A percentile compares a stretch with the other conserved stretches of the same genome.
Conservation (phyloP, 2,113 vertebrate genomes). For the Aegypius monachus region DNA sequence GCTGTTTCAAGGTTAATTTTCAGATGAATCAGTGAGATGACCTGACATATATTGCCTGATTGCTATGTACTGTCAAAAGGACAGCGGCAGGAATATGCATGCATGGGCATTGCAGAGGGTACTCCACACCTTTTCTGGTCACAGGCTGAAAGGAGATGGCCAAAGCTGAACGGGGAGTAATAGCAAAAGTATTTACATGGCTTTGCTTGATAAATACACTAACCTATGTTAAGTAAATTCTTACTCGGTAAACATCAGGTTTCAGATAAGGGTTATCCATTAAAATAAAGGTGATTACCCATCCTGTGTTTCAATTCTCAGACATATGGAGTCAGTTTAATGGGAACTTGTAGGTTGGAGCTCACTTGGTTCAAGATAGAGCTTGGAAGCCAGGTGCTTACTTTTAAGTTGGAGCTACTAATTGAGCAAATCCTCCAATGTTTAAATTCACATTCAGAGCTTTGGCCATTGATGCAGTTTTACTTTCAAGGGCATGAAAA, state of each 20-base stretch:
- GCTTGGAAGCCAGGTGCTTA: not conserved
- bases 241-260: not conserved
- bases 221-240: not conserved
- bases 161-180: not conserved
- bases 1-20: not conserved
- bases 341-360: not conserved
- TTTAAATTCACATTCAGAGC: not conserved
- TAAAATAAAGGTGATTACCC: not conserved
- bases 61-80: not conserved
- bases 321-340: rapidly evolving
- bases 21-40: not conserved
- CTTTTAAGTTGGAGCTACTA: not conserved
- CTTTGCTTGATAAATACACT: not conserved
- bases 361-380: not conserved
- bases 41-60: not conserved
- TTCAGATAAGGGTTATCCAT: not conserved
- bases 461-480: not conserved
- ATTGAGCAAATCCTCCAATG: not conserved
- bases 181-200: not conserved
- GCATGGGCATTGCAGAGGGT: rapidly evolving
- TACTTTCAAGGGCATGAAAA: not conserved
- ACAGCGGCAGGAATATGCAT: not conserved
- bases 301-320: not conserved
- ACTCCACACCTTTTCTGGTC: not conserved
- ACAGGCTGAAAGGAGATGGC: not conserved